phyloP scores from a whole-genome alignment of 2,888 invertebrate genomes.

The Nomada goodeniana region DNA sequence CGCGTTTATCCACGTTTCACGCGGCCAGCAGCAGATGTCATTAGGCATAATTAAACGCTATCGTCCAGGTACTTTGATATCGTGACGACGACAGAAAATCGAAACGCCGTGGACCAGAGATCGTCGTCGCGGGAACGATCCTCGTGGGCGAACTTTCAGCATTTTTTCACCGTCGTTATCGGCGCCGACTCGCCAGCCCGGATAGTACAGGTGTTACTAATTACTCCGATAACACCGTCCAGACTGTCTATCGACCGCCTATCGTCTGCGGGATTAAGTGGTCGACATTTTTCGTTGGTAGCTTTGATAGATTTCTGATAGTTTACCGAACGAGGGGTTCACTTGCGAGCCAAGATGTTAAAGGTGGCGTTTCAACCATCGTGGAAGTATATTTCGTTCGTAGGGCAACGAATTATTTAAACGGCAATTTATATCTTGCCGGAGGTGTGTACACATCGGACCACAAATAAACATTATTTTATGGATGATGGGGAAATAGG shows the following conservation, averaged over 20 bases:
- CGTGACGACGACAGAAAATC: constrained; percentile 1
- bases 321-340: no score
- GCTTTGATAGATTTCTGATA: constrained; percentile 15
- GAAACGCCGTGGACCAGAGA: constrained; percentile 9
- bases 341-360: no score
- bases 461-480: constrained; percentile 64
- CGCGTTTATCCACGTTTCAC: constrained; percentile 43
- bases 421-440: constrained; percentile 1
- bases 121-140: constrained; percentile 25
- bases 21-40: constrained; percentile 33
- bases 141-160: constrained; percentile 66
- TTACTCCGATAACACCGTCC: constrained; percentile 68
- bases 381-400: constrained; percentile 25
- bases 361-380: no score
- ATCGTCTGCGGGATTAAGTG: constrained; percentile 47
- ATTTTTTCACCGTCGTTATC: constrained; percentile 40
- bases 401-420: no score
- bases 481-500: constrained; percentile 50
- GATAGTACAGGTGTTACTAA: constrained; percentile 69
- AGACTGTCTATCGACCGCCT: constrained; percentile 40
- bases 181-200: constrained; percentile 18
- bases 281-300: constrained; percentile 17
- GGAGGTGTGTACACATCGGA: constrained; percentile 41
- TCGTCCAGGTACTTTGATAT: constrained; percentile 37
- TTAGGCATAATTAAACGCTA: constrained; percentile 63